Percentiles rank a stretch among this genome's conserved stretches.
Evolutionary conservation across 2,888 invertebrate genomes (phyloP).

Genomic region (Polydrusus cervinus): DNA sequence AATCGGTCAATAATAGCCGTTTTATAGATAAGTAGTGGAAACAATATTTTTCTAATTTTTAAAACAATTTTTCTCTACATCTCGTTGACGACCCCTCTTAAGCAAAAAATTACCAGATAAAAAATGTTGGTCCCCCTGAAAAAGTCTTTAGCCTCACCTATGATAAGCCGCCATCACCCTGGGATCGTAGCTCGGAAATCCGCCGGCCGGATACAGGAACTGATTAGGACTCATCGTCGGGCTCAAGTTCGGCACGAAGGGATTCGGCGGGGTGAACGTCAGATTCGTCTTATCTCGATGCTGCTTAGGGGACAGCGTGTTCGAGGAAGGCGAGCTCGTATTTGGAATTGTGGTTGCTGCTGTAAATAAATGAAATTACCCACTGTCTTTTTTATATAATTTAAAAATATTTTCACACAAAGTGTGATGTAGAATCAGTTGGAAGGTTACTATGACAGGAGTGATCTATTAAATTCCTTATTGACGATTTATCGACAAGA

Average conservation of each 20-base stretch:
- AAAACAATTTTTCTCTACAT: too few relatives aligned
- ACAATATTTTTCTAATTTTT: too few relatives aligned
- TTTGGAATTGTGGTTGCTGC: slow-evolving; percentile 17
- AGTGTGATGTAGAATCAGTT: too few relatives aligned
- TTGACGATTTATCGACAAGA: too few relatives aligned
- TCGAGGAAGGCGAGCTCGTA: slow-evolving; percentile 25
- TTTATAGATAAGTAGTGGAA: too few relatives aligned
- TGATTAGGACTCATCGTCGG: slow-evolving; percentile 69
- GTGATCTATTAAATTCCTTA: too few relatives aligned
- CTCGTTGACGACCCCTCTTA: too few relatives aligned
- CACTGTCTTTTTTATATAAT: too few relatives aligned
- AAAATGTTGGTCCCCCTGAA: not conserved
- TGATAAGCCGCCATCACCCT: slow-evolving; percentile 69
- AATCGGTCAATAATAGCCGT: too few relatives aligned
- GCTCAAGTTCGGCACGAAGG: slow-evolving; percentile 70
- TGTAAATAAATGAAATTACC: not conserved
- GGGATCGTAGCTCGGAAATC: slow-evolving; percentile 69
- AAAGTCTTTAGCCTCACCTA: slow-evolving; percentile 47
- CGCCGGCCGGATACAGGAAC: slow-evolving; percentile 66
- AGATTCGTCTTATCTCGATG: slow-evolving; percentile 64
- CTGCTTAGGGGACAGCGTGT: slow-evolving; percentile 56
- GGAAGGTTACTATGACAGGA: too few relatives aligned
- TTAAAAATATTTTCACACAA: too few relatives aligned
- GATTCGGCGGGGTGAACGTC: slow-evolving; percentile 70
- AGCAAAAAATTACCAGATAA: too few relatives aligned